Evolutionary conservation across 1,140 invertebrate genomes (phyloP).

Genomic region (Microplitis demolitor): DNA sequence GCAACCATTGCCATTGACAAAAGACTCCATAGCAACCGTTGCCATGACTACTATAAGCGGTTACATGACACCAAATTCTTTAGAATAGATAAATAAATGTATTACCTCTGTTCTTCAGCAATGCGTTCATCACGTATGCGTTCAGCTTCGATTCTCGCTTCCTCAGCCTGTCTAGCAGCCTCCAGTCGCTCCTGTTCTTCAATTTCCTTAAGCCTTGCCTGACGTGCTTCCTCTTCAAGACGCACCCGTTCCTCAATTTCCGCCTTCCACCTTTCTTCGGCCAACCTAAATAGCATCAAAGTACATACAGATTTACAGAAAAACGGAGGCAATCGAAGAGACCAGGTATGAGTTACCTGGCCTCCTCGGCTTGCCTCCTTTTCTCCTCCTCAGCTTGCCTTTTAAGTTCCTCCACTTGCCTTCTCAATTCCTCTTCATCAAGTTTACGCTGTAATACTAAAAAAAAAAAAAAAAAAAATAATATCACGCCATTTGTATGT

Average conservation of each 20-base stretch:
- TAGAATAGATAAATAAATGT: background rate
- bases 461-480: constrained; percentile 6
- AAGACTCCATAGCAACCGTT: too few species aligned
- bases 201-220: constrained; percentile 48
- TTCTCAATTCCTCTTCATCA: constrained; percentile 33
- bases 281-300: constrained; percentile 33
- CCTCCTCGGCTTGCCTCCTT: constrained; percentile 42
- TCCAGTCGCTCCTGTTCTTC: constrained; percentile 51
- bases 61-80: too few species aligned
- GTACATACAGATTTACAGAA: constrained; percentile 20
- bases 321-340: constrained; percentile 24
- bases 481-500: background rate
- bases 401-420: constrained; percentile 35
- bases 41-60: too few species aligned
- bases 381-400: constrained; percentile 48
- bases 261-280: constrained; percentile 40
- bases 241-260: constrained; percentile 48
- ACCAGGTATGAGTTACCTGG: constrained; percentile 32
- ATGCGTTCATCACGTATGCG: constrained; percentile 42
- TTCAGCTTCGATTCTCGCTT: constrained; percentile 45
- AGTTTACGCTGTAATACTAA: constrained; percentile 33
- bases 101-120: constrained; percentile 38
- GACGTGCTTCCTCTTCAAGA: constrained; percentile 44
- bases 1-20: too few species aligned
- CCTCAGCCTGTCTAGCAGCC: constrained; percentile 47